phyloP scores from a whole-genome alignment of 2,888 invertebrate species.

The Pterostichus niger region DNA sequence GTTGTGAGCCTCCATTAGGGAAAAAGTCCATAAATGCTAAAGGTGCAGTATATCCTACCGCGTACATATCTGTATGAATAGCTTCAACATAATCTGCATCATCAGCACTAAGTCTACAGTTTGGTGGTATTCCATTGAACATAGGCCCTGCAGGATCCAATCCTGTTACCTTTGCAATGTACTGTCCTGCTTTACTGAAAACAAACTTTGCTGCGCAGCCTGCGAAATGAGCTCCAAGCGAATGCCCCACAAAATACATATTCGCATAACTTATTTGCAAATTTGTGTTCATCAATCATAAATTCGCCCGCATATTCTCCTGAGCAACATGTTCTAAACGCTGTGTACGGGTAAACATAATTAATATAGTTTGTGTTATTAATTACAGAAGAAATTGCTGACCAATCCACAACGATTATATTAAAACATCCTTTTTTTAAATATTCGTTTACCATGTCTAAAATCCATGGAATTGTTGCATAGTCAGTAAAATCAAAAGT shows the following conservation, averaged over 20 bases:
- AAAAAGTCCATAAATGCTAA: slow-evolving; percentile 86
- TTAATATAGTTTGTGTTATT: neutral
- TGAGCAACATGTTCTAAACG: neutral
- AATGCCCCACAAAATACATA: neutral
- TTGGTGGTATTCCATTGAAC: slow-evolving; percentile 75
- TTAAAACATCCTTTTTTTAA: neutral
- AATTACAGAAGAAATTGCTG: neutral
- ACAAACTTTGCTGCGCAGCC: neutral
- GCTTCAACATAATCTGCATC: slow-evolving; percentile 86
- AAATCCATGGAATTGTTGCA: neutral
- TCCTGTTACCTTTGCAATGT: slow-evolving; percentile 67
- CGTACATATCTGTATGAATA: slow-evolving; percentile 84
- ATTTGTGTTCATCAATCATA: neutral
- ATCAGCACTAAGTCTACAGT: slow-evolving; percentile 79
- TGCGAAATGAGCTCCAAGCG: neutral
- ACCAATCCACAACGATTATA: slow-evolving; percentile 1
- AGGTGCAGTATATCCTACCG: slow-evolving; percentile 80
- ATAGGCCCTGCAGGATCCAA: slow-evolving; percentile 83
- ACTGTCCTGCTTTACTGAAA: neutral
- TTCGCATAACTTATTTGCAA: neutral
- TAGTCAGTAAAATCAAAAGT: neutral
- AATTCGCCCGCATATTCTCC: neutral
- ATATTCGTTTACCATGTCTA: neutral
- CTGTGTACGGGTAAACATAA: neutral
- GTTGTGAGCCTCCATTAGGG: slow-evolving; percentile 85